These are phyloP conservation scores for Luidia sarsii DNA, from an alignment of 53 echinoderm and acorn worm genomes.

Conservation along the genomic window DNA sequence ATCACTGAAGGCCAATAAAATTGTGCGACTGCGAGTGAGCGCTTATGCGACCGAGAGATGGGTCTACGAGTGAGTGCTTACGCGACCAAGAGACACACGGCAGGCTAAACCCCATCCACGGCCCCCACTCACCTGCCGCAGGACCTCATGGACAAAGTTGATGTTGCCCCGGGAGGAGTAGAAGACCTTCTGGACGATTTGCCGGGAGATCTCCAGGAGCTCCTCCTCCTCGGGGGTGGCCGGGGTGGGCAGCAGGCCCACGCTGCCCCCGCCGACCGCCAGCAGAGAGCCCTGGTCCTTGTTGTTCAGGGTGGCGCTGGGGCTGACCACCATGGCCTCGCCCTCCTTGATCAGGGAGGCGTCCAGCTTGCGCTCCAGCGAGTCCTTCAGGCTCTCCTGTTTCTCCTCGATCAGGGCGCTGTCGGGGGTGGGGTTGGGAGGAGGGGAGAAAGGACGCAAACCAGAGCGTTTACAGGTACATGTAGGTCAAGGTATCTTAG, in stretches of 20 bases:
- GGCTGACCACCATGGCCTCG: constrained; percentile 61
- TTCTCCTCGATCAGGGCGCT: constrained; percentile 45
- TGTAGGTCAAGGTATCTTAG: too few relatives aligned
- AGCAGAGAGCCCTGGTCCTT: constrained; percentile 55
- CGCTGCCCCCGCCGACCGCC: neutral
- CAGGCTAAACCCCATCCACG: too few relatives aligned
- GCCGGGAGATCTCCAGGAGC: constrained; percentile 64
- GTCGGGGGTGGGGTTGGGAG: too few relatives aligned
- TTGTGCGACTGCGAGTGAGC: too few relatives aligned
- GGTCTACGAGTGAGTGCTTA: too few relatives aligned
- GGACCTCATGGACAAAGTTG: constrained; percentile 93
- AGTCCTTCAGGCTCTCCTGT: constrained; percentile 64
- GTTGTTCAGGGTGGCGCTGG: constrained; percentile 66
- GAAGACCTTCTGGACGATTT: constrained; percentile 82
- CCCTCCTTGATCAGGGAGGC: constrained; percentile 67
- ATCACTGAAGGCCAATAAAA: too few relatives aligned
- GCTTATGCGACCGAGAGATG: too few relatives aligned
- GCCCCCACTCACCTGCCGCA: constrained; percentile 97
- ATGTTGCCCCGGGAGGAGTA: constrained; percentile 92
- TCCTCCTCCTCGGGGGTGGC: constrained; percentile 52
- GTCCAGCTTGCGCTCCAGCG: constrained; percentile 73
- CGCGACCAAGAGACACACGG: too few relatives aligned
- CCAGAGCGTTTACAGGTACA: too few relatives aligned
- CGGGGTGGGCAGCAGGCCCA: constrained; percentile 25
- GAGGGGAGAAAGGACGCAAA: too few relatives aligned